These are phyloP conservation scores for Scaptomyza hsui DNA, from an alignment of 1,140 invertebrate species.

Conservation along the genomic window DNA sequence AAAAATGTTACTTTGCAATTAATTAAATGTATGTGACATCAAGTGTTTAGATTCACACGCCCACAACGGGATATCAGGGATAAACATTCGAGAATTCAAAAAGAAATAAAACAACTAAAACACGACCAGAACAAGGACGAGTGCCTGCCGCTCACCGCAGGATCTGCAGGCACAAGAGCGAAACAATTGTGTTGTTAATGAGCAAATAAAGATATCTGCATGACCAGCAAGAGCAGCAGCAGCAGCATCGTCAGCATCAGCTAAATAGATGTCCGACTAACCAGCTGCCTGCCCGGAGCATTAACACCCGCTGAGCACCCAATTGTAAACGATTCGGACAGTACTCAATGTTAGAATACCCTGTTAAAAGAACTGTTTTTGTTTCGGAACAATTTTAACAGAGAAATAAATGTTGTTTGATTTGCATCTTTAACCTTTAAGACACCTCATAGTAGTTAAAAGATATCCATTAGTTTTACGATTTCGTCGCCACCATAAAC, in stretches of 20 bases:
- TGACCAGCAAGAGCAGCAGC: slow-evolving; percentile 43
- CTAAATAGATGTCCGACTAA: slow-evolving; percentile 51
- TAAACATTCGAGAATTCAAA: background rate
- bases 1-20: background rate
- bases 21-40: slow-evolving; percentile 20
- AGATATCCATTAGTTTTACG: no score
- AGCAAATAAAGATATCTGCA: slow-evolving; percentile 76
- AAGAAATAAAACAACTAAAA: background rate
- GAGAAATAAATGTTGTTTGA: no score
- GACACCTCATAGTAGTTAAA: no score
- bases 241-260: slow-evolving; percentile 30
- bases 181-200: slow-evolving; percentile 77
- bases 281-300: slow-evolving; percentile 48
- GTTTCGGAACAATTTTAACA: background rate
- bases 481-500: no score
- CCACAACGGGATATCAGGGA: slow-evolving; percentile 32
- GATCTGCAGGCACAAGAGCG: slow-evolving; percentile 71
- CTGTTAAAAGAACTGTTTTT: background rate
- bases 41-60: slow-evolving; percentile 69
- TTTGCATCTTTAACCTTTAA: no score
- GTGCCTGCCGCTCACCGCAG: slow-evolving; percentile 53
- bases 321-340: background rate
- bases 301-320: slow-evolving; percentile 39
- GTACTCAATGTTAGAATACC: slow-evolving; percentile 9
- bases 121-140: slow-evolving; percentile 17